phyloP scores from a whole-genome alignment of 1,140 invertebrate genomes.

The Eumaeus atala region DNA sequence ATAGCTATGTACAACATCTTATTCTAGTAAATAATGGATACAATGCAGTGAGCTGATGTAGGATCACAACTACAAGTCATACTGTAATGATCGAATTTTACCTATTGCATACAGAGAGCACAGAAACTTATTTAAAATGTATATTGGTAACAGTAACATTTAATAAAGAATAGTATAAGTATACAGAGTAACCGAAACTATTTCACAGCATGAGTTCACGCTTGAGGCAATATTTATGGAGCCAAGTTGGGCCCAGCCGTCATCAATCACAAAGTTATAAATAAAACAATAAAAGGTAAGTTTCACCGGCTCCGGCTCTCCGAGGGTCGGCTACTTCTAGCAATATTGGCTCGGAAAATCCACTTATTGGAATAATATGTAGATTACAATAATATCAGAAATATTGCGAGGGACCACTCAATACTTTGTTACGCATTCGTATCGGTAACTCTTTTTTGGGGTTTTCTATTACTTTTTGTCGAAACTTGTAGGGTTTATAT shows the following conservation, averaged over 20 bases:
- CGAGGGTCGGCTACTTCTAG: conserved; percentile 50
- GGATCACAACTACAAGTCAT: too few species aligned
- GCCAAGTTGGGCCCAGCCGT: conserved; percentile 53
- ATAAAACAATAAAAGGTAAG: conserved; percentile 73
- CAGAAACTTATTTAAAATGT: too few species aligned
- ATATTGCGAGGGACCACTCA: conserved; percentile 48
- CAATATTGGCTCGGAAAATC: conserved; percentile 60
- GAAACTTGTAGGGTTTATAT: not conserved
- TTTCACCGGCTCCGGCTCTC: conserved; percentile 32
- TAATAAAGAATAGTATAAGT: not conserved
- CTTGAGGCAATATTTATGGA: conserved; percentile 69
- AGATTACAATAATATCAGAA: conserved; percentile 67
- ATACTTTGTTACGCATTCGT: conserved; percentile 44
- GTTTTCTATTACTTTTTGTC: conserved; percentile 2
- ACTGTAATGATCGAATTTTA: too few species aligned
- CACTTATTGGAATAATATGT: conserved; percentile 73
- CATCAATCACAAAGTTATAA: conserved; percentile 74
- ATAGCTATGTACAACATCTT: too few species aligned
- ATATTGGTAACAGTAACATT: too few species aligned
- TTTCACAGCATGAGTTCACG: conserved; percentile 44
- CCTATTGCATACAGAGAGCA: too few species aligned
- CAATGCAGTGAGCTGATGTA: too few species aligned
- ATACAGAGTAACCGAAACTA: conserved; percentile 37
- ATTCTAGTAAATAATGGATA: too few species aligned
- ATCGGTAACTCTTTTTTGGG: conserved; percentile 33